A percentile compares a stretch with the other conserved stretches of the same genome.
Conservation (phyloP, 2,797 vertebrate species). For the Sphaeramia orbicularis region DNA sequence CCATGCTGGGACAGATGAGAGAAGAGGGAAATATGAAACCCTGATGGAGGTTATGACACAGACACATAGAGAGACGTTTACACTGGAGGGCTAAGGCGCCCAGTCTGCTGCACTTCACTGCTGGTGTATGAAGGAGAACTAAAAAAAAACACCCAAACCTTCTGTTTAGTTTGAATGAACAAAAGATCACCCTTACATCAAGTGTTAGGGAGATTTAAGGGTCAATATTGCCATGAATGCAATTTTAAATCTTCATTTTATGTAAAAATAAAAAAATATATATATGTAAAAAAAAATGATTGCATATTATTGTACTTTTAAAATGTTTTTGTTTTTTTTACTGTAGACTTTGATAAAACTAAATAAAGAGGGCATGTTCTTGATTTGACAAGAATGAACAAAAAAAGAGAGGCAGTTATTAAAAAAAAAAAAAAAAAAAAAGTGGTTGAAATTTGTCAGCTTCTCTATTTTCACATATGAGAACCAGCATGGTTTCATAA, state of each 20-base stretch:
- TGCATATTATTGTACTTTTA: too few species aligned
- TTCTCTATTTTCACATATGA: conserved; percentile 14
- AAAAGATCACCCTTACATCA: neutral
- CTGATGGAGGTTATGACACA: conserved; percentile 84
- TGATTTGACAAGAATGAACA: too few species aligned
- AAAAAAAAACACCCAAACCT: conserved; percentile 31
- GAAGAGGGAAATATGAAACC: conserved; percentile 88
- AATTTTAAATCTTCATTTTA: neutral
- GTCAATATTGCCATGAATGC: neutral
- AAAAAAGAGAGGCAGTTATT: neutral
- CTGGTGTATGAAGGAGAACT: conserved; percentile 36
- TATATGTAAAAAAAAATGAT: too few species aligned
- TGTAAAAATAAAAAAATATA: too few species aligned
- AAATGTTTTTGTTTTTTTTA: too few species aligned
- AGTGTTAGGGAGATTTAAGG: neutral
- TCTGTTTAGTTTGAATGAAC: conserved; percentile 19
- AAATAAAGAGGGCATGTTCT: too few species aligned
- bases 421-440: conserved; percentile 6
- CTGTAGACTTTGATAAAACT: too few species aligned
- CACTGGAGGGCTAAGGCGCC: conserved; percentile 71
- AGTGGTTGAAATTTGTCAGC: neutral
- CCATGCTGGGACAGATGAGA: conserved; percentile 90
- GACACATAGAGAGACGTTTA: conserved; percentile 73
- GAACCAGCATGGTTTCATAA: conserved; percentile 17
- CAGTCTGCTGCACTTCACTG: conserved; percentile 44